Percentiles rank a stretch among this genome's conserved stretches.
Evolutionary conservation across 2,113 vertebrate species (phyloP).

Genomic region (Pavo muticus): DNA sequence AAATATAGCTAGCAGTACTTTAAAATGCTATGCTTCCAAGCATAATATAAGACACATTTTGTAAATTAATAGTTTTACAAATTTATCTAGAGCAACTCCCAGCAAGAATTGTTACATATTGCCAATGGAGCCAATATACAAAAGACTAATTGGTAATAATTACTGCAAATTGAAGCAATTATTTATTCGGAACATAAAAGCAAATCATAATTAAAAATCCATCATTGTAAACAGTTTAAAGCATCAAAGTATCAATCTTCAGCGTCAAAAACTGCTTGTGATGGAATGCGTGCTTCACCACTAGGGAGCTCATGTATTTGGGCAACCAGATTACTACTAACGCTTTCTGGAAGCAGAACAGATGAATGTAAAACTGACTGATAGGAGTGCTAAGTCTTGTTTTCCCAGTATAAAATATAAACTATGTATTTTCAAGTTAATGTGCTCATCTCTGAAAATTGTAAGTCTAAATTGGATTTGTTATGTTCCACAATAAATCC

Average conservation of each 20-base stretch:
- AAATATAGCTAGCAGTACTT: neutral
- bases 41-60: neutral
- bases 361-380: neutral
- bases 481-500: neutral
- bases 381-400: neutral
- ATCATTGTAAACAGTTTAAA: neutral
- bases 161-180: neutral
- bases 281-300: neutral
- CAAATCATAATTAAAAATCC: neutral
- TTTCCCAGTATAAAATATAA: neutral
- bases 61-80: neutral
- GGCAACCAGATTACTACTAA: neutral
- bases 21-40: neutral
- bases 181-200: neutral
- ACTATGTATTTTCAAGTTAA: neutral
- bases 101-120: neutral
- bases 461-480: neutral
- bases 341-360: neutral
- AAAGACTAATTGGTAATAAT: neutral
- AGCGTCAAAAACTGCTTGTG: neutral
- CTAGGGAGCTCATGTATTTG: neutral
- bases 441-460: neutral
- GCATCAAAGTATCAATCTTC: neutral
- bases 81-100: neutral
- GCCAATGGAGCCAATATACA: neutral